These are phyloP conservation scores for Sebastes nivosus DNA, from an alignment of 2,797 vertebrate species.

Conservation along the genomic window DNA sequence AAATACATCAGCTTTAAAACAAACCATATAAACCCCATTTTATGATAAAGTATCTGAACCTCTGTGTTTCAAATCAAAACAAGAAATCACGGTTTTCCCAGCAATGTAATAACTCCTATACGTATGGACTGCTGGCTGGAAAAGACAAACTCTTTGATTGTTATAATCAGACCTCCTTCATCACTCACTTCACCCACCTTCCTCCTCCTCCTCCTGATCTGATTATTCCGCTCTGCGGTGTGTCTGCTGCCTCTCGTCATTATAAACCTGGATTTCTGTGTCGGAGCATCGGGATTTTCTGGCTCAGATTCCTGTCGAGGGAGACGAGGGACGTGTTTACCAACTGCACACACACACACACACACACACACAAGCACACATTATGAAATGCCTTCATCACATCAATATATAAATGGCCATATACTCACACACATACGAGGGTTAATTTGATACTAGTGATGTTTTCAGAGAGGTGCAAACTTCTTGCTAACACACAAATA, in stretches of 20 bases:
- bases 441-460: conserved; percentile 23
- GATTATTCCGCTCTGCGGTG: conserved; percentile 53
- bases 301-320: conserved; percentile 43
- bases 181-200: not conserved
- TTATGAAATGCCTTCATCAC: not conserved
- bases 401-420: conserved; percentile 9
- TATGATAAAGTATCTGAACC: not conserved
- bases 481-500: not conserved
- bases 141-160: not conserved
- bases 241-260: conserved; percentile 53
- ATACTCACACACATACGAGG: conserved; percentile 1
- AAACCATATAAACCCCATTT: not conserved
- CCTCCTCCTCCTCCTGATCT: conserved; percentile 42
- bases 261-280: conserved; percentile 59
- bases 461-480: conserved; percentile 9
- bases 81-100: too few relatives aligned
- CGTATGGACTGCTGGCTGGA: not conserved
- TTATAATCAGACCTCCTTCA: not conserved
- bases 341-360: conserved; percentile 27
- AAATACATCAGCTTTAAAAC: not conserved
- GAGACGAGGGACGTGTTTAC: conserved; percentile 32
- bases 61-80: not conserved
- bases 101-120: too few relatives aligned
- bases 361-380: conserved; percentile 2
- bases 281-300: conserved; percentile 55